A percentile compares a stretch with the other conserved stretches of the same genome.
These are phyloP conservation scores for Aramus guarauna DNA, from an alignment of 2,113 vertebrate genomes.

Conservation along the genomic window DNA sequence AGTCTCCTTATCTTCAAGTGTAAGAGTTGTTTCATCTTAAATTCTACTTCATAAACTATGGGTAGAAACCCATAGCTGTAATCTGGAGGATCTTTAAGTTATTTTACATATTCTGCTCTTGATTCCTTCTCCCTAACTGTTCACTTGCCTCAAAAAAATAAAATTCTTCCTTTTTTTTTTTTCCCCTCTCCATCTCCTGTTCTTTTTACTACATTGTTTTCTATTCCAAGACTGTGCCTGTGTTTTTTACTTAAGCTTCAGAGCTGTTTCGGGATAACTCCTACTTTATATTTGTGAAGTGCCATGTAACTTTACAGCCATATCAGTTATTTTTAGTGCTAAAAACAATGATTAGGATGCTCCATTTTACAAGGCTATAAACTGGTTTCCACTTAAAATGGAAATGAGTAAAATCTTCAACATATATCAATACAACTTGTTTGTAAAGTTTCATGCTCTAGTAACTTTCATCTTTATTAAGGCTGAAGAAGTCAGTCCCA, in stretches of 20 bases:
- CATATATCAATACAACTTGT: slow-evolving; percentile 36
- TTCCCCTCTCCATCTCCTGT: neutral
- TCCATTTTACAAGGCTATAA: slow-evolving; percentile 42
- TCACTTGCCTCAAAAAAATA: neutral
- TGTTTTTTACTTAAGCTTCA: neutral
- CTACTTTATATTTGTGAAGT: neutral
- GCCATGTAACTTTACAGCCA: neutral
- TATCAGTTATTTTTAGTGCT: slow-evolving; percentile 24
- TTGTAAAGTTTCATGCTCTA: slow-evolving; percentile 43
- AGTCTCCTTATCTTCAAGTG: neutral
- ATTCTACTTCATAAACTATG: neutral
- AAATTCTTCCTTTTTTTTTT: neutral
- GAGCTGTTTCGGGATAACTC: neutral
- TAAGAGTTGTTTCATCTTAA: neutral
- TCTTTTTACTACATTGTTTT: neutral
- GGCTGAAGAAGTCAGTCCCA: slow-evolving; percentile 21
- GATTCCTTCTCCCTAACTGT: neutral
- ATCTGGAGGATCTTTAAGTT: neutral
- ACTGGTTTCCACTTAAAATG: slow-evolving; percentile 57
- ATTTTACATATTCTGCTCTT: neutral
- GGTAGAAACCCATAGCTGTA: neutral
- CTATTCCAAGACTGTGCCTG: neutral
- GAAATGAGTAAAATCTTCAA: slow-evolving; percentile 35
- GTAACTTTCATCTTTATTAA: slow-evolving; percentile 39
- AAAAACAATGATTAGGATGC: slow-evolving; percentile 20